phyloP scores from a whole-genome alignment of 2,888 invertebrate genomes.

The Nipponacmea schrenckii region DNA sequence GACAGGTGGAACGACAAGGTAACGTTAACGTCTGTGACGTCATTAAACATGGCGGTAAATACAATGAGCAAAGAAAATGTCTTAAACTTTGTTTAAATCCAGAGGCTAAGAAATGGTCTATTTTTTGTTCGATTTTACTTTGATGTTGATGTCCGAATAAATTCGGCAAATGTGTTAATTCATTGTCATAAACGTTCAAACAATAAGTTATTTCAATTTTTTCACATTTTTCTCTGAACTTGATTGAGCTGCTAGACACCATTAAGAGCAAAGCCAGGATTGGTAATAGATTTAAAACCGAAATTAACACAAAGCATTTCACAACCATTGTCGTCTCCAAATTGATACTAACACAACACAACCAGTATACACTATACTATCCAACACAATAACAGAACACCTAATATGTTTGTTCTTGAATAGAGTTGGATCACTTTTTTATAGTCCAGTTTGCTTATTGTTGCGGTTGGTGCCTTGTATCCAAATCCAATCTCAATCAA shows the following conservation, averaged over 20 bases:
- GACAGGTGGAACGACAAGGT: slow-evolving; percentile 3
- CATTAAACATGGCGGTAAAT: slow-evolving; percentile 1
- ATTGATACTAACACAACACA: not conserved
- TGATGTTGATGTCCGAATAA: not conserved
- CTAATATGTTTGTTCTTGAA: too few relatives aligned
- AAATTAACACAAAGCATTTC: not conserved
- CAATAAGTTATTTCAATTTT: not conserved
- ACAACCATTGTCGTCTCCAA: not conserved
- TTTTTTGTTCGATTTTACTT: not conserved
- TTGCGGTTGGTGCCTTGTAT: too few relatives aligned
- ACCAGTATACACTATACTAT: too few relatives aligned
- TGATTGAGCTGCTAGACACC: not conserved
- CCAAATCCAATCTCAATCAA: too few relatives aligned
- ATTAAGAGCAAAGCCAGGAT: not conserved
- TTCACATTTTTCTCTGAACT: slow-evolving; percentile 3
- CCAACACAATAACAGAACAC: too few relatives aligned
- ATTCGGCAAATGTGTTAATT: not conserved
- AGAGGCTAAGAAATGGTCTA: not conserved
- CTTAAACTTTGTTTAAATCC: not conserved
- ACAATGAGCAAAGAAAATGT: not conserved
- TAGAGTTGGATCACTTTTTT: too few relatives aligned
- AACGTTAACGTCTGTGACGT: not conserved
- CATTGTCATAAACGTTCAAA: not conserved
- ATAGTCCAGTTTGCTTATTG: too few relatives aligned
- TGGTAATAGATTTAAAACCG: not conserved